Evolutionary conservation across 1,140 invertebrate species (phyloP).

Genomic region (Hydropsyche tenuis): DNA sequence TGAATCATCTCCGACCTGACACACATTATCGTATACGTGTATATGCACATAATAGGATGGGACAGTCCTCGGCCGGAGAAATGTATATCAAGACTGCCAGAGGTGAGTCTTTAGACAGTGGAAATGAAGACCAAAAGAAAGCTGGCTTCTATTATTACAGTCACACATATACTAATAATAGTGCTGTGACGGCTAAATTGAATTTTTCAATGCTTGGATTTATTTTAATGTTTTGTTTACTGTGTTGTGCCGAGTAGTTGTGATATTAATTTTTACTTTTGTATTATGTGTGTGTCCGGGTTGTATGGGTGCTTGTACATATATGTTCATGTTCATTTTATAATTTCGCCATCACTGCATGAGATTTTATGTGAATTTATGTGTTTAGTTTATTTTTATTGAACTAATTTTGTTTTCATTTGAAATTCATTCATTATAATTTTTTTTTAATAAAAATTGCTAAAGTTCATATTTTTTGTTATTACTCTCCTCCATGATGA

Average conservation of each 20-base stretch:
- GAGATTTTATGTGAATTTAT: background rate
- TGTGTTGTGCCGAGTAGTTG: conserved; percentile 39
- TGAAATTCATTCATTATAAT: conserved; percentile 1
- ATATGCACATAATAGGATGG: conserved; percentile 83
- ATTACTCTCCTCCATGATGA: too few species aligned
- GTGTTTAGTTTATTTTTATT: background rate
- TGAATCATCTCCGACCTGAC: conserved; percentile 73
- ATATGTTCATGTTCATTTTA: conserved; percentile 22
- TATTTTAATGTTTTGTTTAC: conserved; percentile 37
- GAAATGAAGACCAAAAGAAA: conserved; percentile 57
- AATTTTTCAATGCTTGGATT: conserved; percentile 43
- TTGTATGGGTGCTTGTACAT: conserved; percentile 36
- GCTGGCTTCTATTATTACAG: conserved; percentile 59
- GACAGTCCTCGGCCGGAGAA: conserved; percentile 75
- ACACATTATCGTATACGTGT: conserved; percentile 83
- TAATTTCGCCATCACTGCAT: background rate
- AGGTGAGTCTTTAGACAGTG: conserved; percentile 72
- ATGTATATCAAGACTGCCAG: conserved; percentile 81
- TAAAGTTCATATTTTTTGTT: too few species aligned
- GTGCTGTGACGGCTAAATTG: background rate
- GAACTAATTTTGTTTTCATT: too few species aligned
- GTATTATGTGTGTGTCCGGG: conserved; percentile 16
- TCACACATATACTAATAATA: conserved; percentile 24
- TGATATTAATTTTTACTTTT: conserved; percentile 17
- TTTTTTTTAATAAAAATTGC: too few species aligned